Percentiles rank a stretch among this genome's conserved stretches.
Conservation (phyloP, 2,888 invertebrate species). For the Oscheius sp. region DNA sequence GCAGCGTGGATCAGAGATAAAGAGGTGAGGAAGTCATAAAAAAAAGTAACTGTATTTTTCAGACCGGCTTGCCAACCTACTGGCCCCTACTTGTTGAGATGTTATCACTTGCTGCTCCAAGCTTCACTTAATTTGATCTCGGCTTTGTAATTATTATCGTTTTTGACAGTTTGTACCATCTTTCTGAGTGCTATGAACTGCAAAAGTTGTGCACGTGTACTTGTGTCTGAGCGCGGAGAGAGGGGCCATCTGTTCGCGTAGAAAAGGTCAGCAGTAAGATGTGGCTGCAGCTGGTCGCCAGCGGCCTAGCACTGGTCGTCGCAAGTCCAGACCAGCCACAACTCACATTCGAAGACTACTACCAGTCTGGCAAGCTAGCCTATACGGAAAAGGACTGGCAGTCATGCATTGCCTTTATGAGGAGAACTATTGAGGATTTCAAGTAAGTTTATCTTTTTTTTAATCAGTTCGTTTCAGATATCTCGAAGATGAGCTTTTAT, state of each 20-base stretch:
- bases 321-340: constrained; percentile 37
- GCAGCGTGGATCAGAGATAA: too few relatives aligned
- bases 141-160: not conserved
- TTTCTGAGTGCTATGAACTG: not conserved
- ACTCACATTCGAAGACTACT: constrained; percentile 58
- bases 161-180: not conserved
- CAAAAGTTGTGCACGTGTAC: not conserved
- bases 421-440: constrained; percentile 79
- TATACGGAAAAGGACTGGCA: constrained; percentile 76
- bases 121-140: not conserved
- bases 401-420: constrained; percentile 81
- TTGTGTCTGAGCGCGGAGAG: not conserved
- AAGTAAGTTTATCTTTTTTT: constrained; percentile 54
- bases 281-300: constrained; percentile 29
- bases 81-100: not conserved
- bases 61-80: too few relatives aligned
- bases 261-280: constrained; percentile 39
- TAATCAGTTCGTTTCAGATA: constrained; percentile 37
- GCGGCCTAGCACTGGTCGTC: not conserved
- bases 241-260: constrained; percentile 15
- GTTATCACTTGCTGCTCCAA: not conserved
- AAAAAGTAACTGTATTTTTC: too few relatives aligned
- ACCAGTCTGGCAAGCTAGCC: constrained; percentile 62
- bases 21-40: too few relatives aligned
- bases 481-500: constrained; percentile 47